A percentile compares a stretch with the other conserved stretches of the same genome.
These are phyloP conservation scores for Chascanopsetta lugubris DNA, from an alignment of 2,113 vertebrate genomes.

Conservation along the genomic window DNA sequence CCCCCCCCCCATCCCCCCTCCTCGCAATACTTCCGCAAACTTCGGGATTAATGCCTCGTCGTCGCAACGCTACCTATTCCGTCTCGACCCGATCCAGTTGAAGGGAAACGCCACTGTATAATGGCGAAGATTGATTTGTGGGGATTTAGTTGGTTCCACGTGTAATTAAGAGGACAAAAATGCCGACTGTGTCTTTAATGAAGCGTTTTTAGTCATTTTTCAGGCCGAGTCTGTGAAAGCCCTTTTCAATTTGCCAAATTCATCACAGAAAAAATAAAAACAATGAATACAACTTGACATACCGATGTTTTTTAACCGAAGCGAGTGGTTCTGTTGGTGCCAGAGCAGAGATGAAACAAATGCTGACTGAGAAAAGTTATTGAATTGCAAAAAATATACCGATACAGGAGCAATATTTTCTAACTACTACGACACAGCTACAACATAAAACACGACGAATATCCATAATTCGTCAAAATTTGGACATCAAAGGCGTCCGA, in stretches of 20 bases:
- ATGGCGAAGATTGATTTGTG: constrained; percentile 12
- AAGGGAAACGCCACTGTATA: constrained; percentile 12
- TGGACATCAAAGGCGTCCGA: too few relatives aligned
- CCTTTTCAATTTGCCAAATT: constrained; percentile 4
- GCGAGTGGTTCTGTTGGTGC: neutral
- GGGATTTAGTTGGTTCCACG: neutral
- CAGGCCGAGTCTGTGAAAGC: neutral
- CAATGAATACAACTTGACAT: neutral
- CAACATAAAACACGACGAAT: too few relatives aligned
- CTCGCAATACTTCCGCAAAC: constrained; percentile 63
- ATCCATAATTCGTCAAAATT: too few relatives aligned
- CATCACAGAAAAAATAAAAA: neutral
- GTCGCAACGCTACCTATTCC: constrained; percentile 57
- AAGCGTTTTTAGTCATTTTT: neutral
- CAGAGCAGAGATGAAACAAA: neutral
- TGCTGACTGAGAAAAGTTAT: too few relatives aligned
- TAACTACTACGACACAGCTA: too few relatives aligned
- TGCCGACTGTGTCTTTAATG: neutral
- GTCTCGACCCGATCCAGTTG: constrained; percentile 27
- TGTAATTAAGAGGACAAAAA: constrained; percentile 8
- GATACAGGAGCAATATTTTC: too few relatives aligned
- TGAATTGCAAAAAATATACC: too few relatives aligned
- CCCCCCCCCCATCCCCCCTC: too few relatives aligned
- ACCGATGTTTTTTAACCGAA: neutral
- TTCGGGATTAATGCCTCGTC: constrained; percentile 74